Evolutionary conservation across 2,113 vertebrate species (phyloP).

Genomic region (Syngnathus typhle): DNA sequence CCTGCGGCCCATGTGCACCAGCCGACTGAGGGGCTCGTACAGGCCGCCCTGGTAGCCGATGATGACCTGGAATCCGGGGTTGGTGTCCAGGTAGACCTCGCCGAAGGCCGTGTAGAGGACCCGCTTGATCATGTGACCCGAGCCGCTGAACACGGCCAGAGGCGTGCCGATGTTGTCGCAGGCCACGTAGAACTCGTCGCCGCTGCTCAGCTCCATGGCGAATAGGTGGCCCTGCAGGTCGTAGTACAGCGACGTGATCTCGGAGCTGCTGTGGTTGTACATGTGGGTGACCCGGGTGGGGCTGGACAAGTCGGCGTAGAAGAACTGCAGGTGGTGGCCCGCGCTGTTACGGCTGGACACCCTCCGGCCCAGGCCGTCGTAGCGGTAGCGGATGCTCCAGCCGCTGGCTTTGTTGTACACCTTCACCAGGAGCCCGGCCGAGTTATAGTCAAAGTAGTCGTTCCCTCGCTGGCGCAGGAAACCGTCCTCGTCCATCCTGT

Average conservation of each 20-base stretch:
- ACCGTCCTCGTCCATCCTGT: conserved; percentile 92
- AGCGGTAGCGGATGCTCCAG: conserved; percentile 91
- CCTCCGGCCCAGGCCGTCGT: conserved; percentile 89
- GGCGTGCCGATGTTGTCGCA: conserved; percentile 96
- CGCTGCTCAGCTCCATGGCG: conserved; percentile 94
- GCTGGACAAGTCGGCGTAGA: conserved; percentile 91
- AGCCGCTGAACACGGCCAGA: conserved; percentile 91
- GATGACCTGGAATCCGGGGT: conserved; percentile 89
- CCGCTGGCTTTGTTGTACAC: conserved; percentile 85
- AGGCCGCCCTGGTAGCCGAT: conserved; percentile 93
- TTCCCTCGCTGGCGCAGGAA: conserved; percentile 91
- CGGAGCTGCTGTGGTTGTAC: conserved; percentile 96
- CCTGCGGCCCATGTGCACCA: conserved; percentile 90
- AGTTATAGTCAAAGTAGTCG: conserved; percentile 93
- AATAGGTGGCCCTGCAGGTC: conserved; percentile 97
- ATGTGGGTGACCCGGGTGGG: conserved; percentile 94
- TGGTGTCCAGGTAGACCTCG: conserved; percentile 95
- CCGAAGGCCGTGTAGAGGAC: conserved; percentile 92
- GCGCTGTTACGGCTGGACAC: conserved; percentile 85
- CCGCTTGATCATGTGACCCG: conserved; percentile 96
- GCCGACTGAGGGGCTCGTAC: conserved; percentile 90
- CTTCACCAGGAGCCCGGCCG: conserved; percentile 83
- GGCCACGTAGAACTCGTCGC: conserved; percentile 95
- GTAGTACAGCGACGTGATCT: conserved; percentile 96
- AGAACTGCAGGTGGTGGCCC: conserved; percentile 92